phyloP scores from a whole-genome alignment of 2,113 vertebrate species.

The Danionella cerebrum region DNA sequence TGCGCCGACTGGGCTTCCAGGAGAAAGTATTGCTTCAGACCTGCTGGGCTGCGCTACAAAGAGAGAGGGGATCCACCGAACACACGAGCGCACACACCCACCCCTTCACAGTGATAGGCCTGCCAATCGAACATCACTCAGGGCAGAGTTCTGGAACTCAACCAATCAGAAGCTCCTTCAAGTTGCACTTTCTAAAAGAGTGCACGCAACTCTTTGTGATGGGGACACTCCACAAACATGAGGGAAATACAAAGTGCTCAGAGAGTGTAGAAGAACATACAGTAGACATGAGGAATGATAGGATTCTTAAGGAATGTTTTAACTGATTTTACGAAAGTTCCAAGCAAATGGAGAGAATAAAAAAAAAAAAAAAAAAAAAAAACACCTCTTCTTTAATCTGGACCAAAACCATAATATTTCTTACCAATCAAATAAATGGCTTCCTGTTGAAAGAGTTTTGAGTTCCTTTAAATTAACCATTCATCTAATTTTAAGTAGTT shows the following conservation, averaged over 20 bases:
- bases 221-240: slow-evolving; percentile 38
- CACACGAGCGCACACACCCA: neutral
- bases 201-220: too few species aligned
- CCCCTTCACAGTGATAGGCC: slow-evolving; percentile 59
- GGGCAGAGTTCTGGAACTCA: neutral
- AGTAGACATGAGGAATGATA: slow-evolving; percentile 1
- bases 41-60: slow-evolving; percentile 26
- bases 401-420: too few species aligned
- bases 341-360: too few species aligned
- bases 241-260: slow-evolving; percentile 49
- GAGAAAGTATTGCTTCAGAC: slow-evolving; percentile 24
- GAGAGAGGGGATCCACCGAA: neutral
- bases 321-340: too few species aligned
- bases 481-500: too few species aligned
- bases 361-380: too few species aligned
- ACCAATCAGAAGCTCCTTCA: neutral
- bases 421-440: too few species aligned
- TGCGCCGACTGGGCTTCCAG: neutral
- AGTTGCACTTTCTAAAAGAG: neutral
- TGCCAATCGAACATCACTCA: slow-evolving; percentile 21
- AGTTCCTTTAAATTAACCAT: too few species aligned
- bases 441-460: too few species aligned
- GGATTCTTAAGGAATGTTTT: too few species aligned
- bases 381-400: too few species aligned
- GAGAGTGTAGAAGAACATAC: slow-evolving; percentile 34